Conservation (phyloP, 2,113 vertebrate genomes). For the Nesoenas mayeri region DNA sequence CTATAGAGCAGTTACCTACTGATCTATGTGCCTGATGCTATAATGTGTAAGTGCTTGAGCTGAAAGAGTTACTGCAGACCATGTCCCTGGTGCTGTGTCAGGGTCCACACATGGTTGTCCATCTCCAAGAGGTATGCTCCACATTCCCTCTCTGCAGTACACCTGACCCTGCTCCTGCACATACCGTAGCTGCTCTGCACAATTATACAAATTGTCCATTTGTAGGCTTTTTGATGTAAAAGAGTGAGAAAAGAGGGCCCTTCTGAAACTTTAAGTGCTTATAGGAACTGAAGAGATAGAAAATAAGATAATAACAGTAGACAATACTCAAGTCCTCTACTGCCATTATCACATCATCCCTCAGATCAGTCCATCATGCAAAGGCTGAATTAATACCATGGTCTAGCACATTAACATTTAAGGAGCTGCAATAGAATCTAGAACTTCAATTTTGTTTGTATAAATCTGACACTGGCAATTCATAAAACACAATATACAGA, state of each 20-base stretch:
- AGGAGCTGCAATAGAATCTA: neutral
- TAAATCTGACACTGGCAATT: neutral
- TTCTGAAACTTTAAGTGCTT: neutral
- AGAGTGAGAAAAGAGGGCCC: neutral
- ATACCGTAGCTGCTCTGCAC: neutral
- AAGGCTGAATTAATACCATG: neutral
- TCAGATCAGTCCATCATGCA: neutral
- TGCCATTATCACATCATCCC: neutral
- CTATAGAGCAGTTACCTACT: neutral
- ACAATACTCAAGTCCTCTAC: neutral
- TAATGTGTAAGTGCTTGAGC: neutral
- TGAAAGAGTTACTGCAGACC: neutral
- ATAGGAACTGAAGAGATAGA: neutral
- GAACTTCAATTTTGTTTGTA: neutral
- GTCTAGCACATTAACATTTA: neutral
- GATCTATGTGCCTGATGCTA: neutral
- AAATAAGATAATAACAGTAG: neutral
- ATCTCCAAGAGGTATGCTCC: neutral
- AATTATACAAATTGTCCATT: neutral
- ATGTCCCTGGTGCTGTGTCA: neutral
- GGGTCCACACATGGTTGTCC: rapidly evolving
- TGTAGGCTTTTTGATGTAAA: neutral
- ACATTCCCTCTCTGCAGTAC: rapidly evolving
- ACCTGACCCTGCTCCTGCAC: neutral
- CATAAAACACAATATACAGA: neutral